Percentiles rank a stretch among this genome's conserved stretches.
Evolutionary conservation across 2,888 invertebrate species (phyloP).

Genomic region (Dioctria linearis): DNA sequence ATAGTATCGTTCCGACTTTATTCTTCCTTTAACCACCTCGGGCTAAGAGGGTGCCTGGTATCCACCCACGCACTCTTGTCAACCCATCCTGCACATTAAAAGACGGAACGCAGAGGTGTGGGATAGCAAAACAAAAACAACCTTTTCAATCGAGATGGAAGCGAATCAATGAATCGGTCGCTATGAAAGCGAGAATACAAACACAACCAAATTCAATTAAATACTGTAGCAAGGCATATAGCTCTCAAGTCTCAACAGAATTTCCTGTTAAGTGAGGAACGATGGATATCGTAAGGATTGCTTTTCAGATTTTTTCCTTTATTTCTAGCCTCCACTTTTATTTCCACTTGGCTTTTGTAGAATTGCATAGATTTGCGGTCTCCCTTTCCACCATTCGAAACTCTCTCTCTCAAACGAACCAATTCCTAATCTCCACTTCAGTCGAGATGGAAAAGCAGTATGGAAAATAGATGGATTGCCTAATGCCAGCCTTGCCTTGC

Average conservation of each 20-base stretch:
- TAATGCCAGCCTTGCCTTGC: no score
- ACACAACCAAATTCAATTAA: slow-evolving; percentile 45
- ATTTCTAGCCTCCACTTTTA: neutral
- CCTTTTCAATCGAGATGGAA: neutral
- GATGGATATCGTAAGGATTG: slow-evolving; percentile 42
- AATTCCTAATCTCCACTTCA: no score
- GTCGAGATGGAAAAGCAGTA: neutral
- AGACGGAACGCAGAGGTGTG: neutral
- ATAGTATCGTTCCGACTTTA: slow-evolving; percentile 5
- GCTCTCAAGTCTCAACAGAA: slow-evolving; percentile 40
- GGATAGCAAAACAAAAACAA: slow-evolving; percentile 25
- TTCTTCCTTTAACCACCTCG: neutral
- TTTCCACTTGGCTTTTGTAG: slow-evolving; percentile 9
- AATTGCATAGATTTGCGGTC: slow-evolving; percentile 8
- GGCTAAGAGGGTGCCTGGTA: neutral
- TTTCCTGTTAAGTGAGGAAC: slow-evolving; percentile 42
- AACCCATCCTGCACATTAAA: neutral
- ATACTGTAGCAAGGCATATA: neutral
- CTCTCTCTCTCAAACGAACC: neutral
- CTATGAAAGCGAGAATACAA: neutral
- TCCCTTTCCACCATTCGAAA: neutral
- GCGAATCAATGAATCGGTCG: neutral
- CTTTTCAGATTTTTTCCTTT: slow-evolving; percentile 22
- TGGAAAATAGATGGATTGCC: slow-evolving; percentile 9
- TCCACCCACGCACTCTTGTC: neutral